Evolutionary conservation across 2,797 vertebrate genomes (phyloP).

Genomic region (Pogonophryne albipinna): DNA sequence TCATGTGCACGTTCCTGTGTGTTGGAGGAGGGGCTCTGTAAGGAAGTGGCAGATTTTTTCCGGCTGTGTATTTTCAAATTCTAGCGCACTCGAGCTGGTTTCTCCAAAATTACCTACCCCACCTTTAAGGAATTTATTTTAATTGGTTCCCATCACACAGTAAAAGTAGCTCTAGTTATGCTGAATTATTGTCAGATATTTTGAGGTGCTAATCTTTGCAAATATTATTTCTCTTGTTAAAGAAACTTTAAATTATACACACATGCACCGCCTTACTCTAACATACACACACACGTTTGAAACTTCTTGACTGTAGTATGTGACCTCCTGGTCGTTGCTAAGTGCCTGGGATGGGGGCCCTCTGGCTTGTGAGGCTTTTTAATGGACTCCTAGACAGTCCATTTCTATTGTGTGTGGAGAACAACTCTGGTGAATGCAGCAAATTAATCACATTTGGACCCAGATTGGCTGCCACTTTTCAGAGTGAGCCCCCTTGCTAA

Average conservation of each 20-base stretch:
- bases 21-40: too few species aligned
- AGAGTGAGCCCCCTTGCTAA: constrained; percentile 83
- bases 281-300: constrained; percentile 55
- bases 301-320: constrained; percentile 72
- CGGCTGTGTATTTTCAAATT: too few species aligned
- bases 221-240: constrained; percentile 62
- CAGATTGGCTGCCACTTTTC: constrained; percentile 87
- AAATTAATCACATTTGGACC: constrained; percentile 94
- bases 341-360: constrained; percentile 76
- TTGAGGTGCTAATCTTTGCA: constrained; percentile 55
- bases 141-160: constrained; percentile 59
- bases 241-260: constrained; percentile 33
- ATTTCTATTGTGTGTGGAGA: constrained; percentile 89
- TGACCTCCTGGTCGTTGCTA: constrained; percentile 78
- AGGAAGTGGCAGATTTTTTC: too few species aligned
- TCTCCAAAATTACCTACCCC: too few species aligned
- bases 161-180: constrained; percentile 53
- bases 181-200: constrained; percentile 63
- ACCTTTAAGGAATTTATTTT: constrained; percentile 48
- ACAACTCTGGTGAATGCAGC: constrained; percentile 87
- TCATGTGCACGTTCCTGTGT: too few species aligned
- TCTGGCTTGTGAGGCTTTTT: constrained; percentile 86
- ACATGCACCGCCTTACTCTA: constrained; percentile 2
- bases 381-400: constrained; percentile 90
- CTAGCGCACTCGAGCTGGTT: too few species aligned